Conservation (phyloP, 2,797 vertebrate genomes). For the Poecilia wingei region DNA sequence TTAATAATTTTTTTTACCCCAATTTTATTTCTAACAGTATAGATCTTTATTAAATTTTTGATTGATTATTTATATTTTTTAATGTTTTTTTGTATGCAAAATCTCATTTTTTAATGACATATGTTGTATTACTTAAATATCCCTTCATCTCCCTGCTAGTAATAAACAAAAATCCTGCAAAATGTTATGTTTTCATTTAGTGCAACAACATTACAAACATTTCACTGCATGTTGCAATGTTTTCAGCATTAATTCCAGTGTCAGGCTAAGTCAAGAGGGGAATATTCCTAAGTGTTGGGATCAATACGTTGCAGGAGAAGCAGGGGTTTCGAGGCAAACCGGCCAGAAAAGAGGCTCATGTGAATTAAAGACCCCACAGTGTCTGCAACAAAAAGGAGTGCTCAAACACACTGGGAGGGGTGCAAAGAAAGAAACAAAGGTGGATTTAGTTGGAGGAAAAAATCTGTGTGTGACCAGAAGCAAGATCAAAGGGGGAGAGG, state of each 20-base stretch:
- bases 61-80: too few species aligned
- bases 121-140: background rate
- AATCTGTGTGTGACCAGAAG: slow-evolving; percentile 82
- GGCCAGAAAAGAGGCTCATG: slow-evolving; percentile 76
- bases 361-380: slow-evolving; percentile 91
- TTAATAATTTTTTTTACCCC: too few species aligned
- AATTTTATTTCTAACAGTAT: too few species aligned
- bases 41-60: too few species aligned
- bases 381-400: slow-evolving; percentile 86
- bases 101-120: background rate
- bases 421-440: slow-evolving; percentile 70
- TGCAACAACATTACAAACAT: background rate
- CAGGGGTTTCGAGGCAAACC: slow-evolving; percentile 72
- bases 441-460: slow-evolving; percentile 76
- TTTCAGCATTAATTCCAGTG: background rate
- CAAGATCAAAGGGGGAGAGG: slow-evolving; percentile 88
- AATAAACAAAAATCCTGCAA: background rate
- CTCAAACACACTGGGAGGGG: slow-evolving; percentile 61
- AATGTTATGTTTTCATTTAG: background rate
- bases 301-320: slow-evolving; percentile 60
- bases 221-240: background rate
- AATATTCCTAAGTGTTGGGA: slow-evolving; percentile 61
- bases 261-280: slow-evolving; percentile 24
- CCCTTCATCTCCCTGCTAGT: too few species aligned
- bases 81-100: too few species aligned